Conservation (phyloP, 1,140 invertebrate genomes). For the Pogonognathellus flavescens region DNA sequence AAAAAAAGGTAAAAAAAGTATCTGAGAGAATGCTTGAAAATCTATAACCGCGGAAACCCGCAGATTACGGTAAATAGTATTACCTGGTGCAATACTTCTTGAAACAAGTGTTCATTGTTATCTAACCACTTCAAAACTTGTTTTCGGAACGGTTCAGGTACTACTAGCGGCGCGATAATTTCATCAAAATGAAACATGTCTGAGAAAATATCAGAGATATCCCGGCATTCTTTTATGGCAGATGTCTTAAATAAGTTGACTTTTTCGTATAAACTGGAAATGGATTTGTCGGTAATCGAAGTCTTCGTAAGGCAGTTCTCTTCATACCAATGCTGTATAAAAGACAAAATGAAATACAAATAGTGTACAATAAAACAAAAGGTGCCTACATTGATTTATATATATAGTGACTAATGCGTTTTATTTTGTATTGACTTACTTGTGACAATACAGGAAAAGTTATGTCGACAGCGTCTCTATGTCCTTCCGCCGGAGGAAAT, state of each 20-base stretch:
- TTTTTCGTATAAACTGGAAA: slow-evolving; percentile 47
- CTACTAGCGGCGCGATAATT: slow-evolving; percentile 21
- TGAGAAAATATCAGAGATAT: slow-evolving; percentile 50
- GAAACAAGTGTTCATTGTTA: slow-evolving; percentile 56
- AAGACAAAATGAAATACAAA: neutral
- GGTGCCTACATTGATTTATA: too few relatives aligned
- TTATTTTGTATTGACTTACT: neutral
- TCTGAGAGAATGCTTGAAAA: too few relatives aligned
- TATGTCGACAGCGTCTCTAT: neutral
- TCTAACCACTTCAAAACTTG: slow-evolving; percentile 63
- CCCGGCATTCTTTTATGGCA: neutral
- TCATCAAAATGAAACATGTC: slow-evolving; percentile 54
- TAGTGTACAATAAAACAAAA: too few relatives aligned
- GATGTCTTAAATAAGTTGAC: slow-evolving; percentile 46
- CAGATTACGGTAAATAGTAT: too few relatives aligned
- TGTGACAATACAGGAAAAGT: neutral
- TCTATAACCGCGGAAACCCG: too few relatives aligned
- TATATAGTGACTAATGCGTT: too few relatives aligned
- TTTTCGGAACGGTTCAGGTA: slow-evolving; percentile 57
- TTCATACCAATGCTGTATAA: slow-evolving; percentile 51
- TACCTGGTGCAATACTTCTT: slow-evolving; percentile 61
- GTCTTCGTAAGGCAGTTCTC: slow-evolving; percentile 9
- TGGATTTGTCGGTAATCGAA: neutral
- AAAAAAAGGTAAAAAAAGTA: too few relatives aligned
- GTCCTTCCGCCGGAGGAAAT: neutral